Conservation (phyloP, 2,888 invertebrate genomes). For the Xylota sylvarum region DNA sequence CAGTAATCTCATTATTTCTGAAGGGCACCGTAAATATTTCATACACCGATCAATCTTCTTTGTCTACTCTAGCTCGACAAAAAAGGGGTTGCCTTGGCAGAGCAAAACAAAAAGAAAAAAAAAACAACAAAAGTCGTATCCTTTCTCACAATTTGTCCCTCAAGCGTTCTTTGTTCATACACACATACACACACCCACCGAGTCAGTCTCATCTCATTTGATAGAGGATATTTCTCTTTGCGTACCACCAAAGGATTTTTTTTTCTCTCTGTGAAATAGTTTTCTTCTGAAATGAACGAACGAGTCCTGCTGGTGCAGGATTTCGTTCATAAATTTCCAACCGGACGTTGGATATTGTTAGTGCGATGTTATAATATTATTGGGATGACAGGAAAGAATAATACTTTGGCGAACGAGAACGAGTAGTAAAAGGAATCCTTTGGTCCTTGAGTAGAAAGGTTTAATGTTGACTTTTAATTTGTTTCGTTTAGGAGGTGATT, state of each 20-base stretch:
- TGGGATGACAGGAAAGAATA: constrained; percentile 71
- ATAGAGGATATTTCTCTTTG: constrained; percentile 69
- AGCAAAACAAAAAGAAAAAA: constrained; percentile 12
- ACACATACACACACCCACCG: neutral
- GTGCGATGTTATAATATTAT: constrained; percentile 60
- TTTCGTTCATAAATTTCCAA: constrained; percentile 73
- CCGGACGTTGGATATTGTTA: constrained; percentile 61
- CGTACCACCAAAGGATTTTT: constrained; percentile 58
- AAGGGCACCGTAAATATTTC: constrained; percentile 61
- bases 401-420: constrained; percentile 46
- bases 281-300: constrained; percentile 45
- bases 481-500: constrained; percentile 70
- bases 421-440: constrained; percentile 31
- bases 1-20: constrained; percentile 67
- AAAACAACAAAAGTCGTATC: no score
- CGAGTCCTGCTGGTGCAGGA: constrained; percentile 61
- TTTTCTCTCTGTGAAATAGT: constrained; percentile 46
- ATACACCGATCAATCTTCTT: constrained; percentile 68
- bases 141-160: constrained; percentile 65
- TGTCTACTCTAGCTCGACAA: constrained; percentile 27
- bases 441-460: constrained; percentile 47
- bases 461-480: constrained; percentile 75
- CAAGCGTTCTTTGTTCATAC: constrained; percentile 59
- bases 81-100: constrained; percentile 27
- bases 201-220: constrained; percentile 41